These are phyloP conservation scores for Meandrina meandrites DNA, from an alignment of 92 coral and sea anemone genomes.

Conservation along the genomic window DNA sequence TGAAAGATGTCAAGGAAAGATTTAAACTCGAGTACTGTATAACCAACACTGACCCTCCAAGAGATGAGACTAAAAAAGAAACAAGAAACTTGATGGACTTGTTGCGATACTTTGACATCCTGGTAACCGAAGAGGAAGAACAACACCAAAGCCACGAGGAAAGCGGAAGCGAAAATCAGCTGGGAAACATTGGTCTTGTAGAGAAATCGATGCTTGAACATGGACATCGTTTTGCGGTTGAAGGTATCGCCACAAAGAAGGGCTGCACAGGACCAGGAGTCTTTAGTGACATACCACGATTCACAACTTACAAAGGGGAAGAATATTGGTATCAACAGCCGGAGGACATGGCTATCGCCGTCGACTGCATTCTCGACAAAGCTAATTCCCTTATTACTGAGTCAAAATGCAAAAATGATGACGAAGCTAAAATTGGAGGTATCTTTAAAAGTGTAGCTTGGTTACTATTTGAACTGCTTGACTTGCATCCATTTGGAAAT, in stretches of 20 bases:
- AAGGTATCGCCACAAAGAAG: background rate
- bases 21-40: too few species aligned
- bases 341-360: constrained; percentile 34
- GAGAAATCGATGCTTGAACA: too few species aligned
- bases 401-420: constrained; percentile 19
- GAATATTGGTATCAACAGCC: constrained; percentile 40
- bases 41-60: too few species aligned
- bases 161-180: too few species aligned
- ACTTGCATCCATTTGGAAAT: constrained; percentile 69
- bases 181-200: too few species aligned
- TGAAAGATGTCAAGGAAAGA: too few species aligned
- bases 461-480: constrained; percentile 64
- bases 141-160: too few species aligned
- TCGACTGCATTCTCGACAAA: constrained; percentile 36
- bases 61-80: too few species aligned
- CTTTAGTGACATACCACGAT: constrained; percentile 39
- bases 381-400: constrained; percentile 35
- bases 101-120: too few species aligned
- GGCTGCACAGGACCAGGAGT: constrained; percentile 40
- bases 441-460: constrained; percentile 58
- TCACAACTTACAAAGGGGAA: constrained; percentile 43
- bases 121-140: too few species aligned
- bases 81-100: too few species aligned
- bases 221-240: too few species aligned
- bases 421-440: background rate